Base-by-base conservation (phyloP, 1,140 invertebrate genomes). In the Homarus americanus region DNA sequence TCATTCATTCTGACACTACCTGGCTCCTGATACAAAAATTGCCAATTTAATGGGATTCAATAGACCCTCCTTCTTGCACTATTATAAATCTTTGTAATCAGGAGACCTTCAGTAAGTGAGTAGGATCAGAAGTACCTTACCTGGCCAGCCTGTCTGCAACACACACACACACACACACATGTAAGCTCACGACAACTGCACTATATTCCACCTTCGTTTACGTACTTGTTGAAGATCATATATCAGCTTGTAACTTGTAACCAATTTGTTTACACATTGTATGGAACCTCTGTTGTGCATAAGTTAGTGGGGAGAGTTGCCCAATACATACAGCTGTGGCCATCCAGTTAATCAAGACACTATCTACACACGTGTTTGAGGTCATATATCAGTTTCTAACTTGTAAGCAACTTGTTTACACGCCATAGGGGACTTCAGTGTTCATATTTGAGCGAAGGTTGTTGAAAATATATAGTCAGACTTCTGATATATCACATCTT, bases 1-100 rank as follows among this genome's bases (percentile, higher is more conserved):
- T 83, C 82, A 83, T 83, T 83, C 82, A 69, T 69, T 83, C 82
- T 83, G 82, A 83, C 82, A 83, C 53, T 69, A 40, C 32, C 24
- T 40, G 82, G 82, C 82, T 83, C 63, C 82, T 63, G 82, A 69
- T 66, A 69, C 58, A 40, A 83, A 69, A 40, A 83, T 82, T 24
- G 44, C 17, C 28, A 66, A 40, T 66, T 36, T 58, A n/a, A 38
- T 9, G 34, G 58, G 76, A 10, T 58, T 20, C 17, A 15, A 28
- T 32, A 7, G n/a, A 28, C 0, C n/a, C 24, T 69, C 5, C 28
- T 32, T 28, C n/a, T 12, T 3, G 12, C 0, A 20, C 63, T 32
- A 32, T 12, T 7, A 3, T 5, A 69, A 69, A 12, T 28, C 7
- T 28, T 32, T 2, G 5, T 5, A 7, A 32, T 24, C 2, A 69